Conservation (phyloP, 2,113 vertebrate genomes). For the Chlorodrepanis virens region DNA sequence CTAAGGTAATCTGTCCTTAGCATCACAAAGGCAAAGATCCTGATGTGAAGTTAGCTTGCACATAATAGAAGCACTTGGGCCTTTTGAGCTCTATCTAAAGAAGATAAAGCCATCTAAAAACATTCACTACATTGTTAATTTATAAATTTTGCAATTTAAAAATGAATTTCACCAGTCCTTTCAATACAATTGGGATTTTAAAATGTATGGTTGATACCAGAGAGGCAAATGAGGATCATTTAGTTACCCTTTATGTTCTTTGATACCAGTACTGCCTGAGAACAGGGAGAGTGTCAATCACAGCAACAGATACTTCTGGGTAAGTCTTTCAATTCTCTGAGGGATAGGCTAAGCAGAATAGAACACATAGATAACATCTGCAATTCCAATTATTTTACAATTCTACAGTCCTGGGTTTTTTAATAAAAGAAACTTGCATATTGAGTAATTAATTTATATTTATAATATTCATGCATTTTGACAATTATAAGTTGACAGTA, state of each 20-base stretch:
- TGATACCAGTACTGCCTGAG: background rate
- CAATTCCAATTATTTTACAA: background rate
- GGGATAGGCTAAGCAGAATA: background rate
- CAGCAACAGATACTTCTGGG: background rate
- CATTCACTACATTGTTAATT: background rate
- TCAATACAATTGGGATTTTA: background rate
- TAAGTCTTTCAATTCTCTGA: background rate
- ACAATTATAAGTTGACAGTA: background rate
- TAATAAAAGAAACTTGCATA: background rate
- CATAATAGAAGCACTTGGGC: background rate
- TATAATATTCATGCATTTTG: background rate
- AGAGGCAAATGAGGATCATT: background rate
- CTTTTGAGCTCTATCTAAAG: background rate
- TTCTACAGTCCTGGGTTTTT: background rate
- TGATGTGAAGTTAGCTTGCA: background rate
- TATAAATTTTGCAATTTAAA: background rate
- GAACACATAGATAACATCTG: background rate
- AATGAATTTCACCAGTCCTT: background rate
- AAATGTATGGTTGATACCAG: background rate
- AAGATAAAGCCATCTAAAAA: background rate
- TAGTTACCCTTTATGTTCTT: background rate
- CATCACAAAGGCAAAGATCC: background rate
- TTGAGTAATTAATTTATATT: background rate
- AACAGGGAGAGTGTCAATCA: constrained; percentile 5
- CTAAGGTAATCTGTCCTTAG: background rate